phyloP scores from a whole-genome alignment of 1,140 invertebrate species.

The Pentalonia nigronervosa region DNA sequence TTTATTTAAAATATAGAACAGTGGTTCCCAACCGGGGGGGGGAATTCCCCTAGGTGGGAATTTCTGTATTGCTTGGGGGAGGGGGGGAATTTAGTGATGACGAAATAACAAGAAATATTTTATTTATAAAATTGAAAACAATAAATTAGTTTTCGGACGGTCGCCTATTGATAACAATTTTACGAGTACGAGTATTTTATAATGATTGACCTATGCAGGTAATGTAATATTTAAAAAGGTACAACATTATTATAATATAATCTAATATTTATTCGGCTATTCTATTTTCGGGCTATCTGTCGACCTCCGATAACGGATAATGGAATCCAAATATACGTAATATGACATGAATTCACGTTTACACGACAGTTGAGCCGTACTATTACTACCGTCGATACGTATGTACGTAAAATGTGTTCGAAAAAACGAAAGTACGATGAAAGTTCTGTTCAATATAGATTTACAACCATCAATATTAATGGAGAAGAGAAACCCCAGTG shows the following conservation, averaged over 20 bases:
- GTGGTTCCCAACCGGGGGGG: too few species aligned
- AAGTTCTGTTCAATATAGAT: slow-evolving; percentile 6
- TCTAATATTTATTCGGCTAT: too few species aligned
- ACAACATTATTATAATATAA: too few species aligned
- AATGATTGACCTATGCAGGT: not conserved
- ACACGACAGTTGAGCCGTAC: not conserved
- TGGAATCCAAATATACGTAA: not conserved
- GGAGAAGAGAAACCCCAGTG: not conserved
- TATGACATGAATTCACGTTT: not conserved
- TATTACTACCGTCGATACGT: not conserved
- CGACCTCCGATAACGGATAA: not conserved
- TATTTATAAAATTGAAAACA: too few species aligned
- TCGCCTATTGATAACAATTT: too few species aligned
- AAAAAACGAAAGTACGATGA: slow-evolving; percentile 1
- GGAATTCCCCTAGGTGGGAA: too few species aligned
- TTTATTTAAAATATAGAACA: too few species aligned
- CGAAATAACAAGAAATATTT: too few species aligned
- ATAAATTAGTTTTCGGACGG: too few species aligned
- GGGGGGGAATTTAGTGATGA: too few species aligned
- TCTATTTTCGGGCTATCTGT: not conserved
- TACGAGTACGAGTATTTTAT: too few species aligned
- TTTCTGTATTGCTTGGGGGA: too few species aligned
- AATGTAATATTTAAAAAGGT: not conserved
- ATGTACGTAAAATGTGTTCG: not conserved
- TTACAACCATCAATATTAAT: slow-evolving; percentile 12